phyloP scores from a whole-genome alignment of 2,888 invertebrate genomes.

The Apodemia duryi region DNA sequence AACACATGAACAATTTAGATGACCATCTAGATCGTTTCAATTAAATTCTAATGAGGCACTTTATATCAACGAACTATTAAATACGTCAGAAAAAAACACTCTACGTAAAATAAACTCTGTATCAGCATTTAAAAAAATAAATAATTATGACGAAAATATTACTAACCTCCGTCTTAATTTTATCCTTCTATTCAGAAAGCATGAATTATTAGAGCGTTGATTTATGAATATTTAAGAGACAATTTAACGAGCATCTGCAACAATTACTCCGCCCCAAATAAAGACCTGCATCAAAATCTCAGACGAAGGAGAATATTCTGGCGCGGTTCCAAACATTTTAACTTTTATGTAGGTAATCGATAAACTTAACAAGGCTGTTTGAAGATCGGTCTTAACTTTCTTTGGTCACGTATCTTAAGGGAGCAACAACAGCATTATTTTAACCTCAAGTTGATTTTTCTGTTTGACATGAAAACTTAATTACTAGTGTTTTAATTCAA shows the following conservation, averaged over 20 bases:
- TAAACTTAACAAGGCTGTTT: constrained; percentile 8
- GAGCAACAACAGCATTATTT: no score
- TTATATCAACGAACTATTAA: no score
- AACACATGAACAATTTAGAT: no score
- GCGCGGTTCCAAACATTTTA: constrained; percentile 6
- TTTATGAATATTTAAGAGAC: constrained; percentile 2
- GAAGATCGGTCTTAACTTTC: not conserved
- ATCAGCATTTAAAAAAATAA: no score
- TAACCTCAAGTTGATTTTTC: no score
- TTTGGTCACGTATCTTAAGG: not conserved
- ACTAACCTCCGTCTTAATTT: not conserved
- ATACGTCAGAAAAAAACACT: no score
- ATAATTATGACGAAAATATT: not conserved
- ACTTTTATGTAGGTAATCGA: constrained; percentile 6
- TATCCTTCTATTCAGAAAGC: not conserved
- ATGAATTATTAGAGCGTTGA: not conserved
- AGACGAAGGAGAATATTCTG: not conserved
- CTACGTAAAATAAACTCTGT: no score
- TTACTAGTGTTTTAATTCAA: no score
- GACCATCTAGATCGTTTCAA: no score
- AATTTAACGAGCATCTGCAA: constrained; percentile 12
- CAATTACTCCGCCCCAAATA: constrained; percentile 13
- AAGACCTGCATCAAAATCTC: constrained; percentile 4
- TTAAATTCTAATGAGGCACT: no score
- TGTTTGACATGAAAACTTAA: no score